phyloP scores from a whole-genome alignment of 2,888 invertebrate genomes.

The Ceraclea dissimilis region DNA sequence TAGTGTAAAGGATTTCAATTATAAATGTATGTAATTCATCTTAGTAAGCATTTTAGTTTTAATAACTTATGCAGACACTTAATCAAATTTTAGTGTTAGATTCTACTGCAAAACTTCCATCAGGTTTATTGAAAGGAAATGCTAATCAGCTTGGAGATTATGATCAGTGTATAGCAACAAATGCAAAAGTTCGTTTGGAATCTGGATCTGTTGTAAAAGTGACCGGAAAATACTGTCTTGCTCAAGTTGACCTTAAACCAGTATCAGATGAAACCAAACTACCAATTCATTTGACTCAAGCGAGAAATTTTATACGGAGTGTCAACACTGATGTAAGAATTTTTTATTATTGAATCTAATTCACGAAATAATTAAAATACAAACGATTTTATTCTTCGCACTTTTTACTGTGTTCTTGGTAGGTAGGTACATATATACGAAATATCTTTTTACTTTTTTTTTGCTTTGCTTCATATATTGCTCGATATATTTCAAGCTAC shows the following conservation, averaged over 20 bases:
- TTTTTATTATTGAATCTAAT: too few relatives aligned
- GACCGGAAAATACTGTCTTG: conserved; percentile 63
- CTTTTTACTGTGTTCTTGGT: too few relatives aligned
- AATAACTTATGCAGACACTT: background rate
- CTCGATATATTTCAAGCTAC: too few relatives aligned
- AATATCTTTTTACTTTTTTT: too few relatives aligned
- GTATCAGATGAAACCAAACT: conserved; percentile 51
- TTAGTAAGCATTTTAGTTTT: too few relatives aligned
- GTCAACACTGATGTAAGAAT: conserved; percentile 53
- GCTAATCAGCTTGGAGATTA: conserved; percentile 66
- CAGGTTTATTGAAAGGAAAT: conserved; percentile 61
- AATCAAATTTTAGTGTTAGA: conserved; percentile 55
- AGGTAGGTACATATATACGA: too few relatives aligned
- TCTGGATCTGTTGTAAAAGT: conserved; percentile 53
- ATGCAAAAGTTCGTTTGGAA: conserved; percentile 52
- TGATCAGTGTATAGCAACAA: conserved; percentile 57
- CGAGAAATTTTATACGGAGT: conserved; percentile 56
- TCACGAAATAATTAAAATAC: too few relatives aligned
- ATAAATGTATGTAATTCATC: background rate
- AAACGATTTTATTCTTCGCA: too few relatives aligned
- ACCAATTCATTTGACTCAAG: conserved; percentile 58
- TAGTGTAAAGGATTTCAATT: conserved; percentile 25
- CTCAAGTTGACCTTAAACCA: conserved; percentile 48
- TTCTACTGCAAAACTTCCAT: conserved; percentile 62
- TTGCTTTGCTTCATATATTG: too few relatives aligned